phyloP scores from a whole-genome alignment of 2,113 vertebrate species.

The Maccullochella peelii region DNA sequence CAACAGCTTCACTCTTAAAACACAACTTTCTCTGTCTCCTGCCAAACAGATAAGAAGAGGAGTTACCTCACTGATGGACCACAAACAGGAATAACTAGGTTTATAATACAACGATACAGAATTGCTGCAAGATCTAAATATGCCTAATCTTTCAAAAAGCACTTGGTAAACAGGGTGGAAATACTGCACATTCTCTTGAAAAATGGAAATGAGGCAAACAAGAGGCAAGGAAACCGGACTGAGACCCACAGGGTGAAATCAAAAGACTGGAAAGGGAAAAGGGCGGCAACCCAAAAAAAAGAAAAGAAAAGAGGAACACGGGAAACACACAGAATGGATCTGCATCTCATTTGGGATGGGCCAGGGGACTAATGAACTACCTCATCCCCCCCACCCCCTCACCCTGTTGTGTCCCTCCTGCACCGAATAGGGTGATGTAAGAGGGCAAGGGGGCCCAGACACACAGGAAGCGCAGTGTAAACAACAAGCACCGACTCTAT shows the following conservation, averaged over 20 bases:
- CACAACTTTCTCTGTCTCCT: constrained; percentile 12
- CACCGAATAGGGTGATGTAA: constrained; percentile 82
- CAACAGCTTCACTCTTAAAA: constrained; percentile 30
- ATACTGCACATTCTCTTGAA: constrained; percentile 35
- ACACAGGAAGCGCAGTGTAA: constrained; percentile 83
- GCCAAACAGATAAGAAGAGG: constrained; percentile 22
- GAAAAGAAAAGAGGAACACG: constrained; percentile 40
- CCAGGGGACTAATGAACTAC: constrained; percentile 78
- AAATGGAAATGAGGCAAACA: constrained; percentile 66
- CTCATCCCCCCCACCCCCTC: constrained; percentile 75
- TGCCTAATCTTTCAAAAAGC: neutral
- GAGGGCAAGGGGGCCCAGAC: constrained; percentile 76
- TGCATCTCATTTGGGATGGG: constrained; percentile 78
- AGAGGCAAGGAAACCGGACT: constrained; percentile 42
- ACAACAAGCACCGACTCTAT: constrained; percentile 71
- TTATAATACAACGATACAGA: neutral
- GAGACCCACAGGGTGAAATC: constrained; percentile 53
- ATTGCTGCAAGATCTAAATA: neutral
- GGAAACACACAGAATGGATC: constrained; percentile 63
- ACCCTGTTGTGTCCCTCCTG: constrained; percentile 64
- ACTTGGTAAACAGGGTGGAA: constrained; percentile 20
- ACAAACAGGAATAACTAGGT: neutral
- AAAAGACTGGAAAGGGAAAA: constrained; percentile 68
- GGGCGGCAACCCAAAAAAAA: constrained; percentile 28
- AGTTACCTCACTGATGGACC: neutral